Percentiles rank a stretch among this genome's conserved stretches.
Conservation (phyloP, 2,797 vertebrate species). For the Chelidonichthys spinosus region DNA sequence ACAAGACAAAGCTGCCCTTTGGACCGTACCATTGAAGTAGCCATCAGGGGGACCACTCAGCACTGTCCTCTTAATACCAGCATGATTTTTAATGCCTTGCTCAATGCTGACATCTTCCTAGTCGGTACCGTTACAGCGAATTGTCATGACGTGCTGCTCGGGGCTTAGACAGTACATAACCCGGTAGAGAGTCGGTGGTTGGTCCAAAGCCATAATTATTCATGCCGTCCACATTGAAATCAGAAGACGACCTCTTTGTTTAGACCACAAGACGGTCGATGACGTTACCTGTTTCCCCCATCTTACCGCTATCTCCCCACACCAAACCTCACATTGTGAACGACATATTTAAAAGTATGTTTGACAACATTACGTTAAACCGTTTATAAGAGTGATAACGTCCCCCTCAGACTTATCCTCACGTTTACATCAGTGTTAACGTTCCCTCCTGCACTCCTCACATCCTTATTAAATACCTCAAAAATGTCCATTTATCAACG, state of each 20-base stretch:
- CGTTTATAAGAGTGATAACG: neutral
- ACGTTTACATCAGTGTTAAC: neutral
- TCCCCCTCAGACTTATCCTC: neutral
- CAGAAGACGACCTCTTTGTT: conserved; percentile 49
- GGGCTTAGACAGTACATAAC: neutral
- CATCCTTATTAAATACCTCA: neutral
- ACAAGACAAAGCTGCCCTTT: neutral
- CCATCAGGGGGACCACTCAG: neutral
- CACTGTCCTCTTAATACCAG: conserved; percentile 16
- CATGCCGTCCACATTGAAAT: conserved; percentile 10
- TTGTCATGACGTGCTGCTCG: neutral
- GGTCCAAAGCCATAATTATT: conserved; percentile 22
- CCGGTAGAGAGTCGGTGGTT: conserved; percentile 1
- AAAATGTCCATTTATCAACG: neutral
- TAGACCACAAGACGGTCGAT: conserved; percentile 8
- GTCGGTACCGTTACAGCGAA: neutral
- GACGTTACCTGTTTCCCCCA: neutral
- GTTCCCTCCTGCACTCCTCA: neutral
- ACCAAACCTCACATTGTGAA: neutral
- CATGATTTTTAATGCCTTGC: conserved; percentile 53
- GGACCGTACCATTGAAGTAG: no score
- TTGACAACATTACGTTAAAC: neutral
- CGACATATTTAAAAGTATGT: neutral
- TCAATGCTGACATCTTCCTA: conserved; percentile 44
- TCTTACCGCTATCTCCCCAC: neutral